Evolutionary conservation across 1,140 invertebrate genomes (phyloP), one percentile per base, ranked within the genome.

Genomic region (Heliconius himera): DNA sequence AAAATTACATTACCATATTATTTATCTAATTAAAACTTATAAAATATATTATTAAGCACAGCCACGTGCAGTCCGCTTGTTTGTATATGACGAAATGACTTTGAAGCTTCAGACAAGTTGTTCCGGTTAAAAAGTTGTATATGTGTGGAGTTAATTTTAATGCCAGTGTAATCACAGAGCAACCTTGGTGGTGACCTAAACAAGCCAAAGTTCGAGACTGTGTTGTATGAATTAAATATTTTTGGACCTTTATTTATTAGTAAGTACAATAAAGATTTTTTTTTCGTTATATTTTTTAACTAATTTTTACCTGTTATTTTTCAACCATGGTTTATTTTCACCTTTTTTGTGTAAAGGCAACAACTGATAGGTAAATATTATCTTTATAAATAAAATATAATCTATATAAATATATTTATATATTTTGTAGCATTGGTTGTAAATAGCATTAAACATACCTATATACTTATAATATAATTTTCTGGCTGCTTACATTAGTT

Each of bases 91-190:
- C 70, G 79, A 78, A 29, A 77, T 70, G 56, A 76, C 78, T 84
- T 80, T 81, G 80, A 78, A 84, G 72, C 60, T 84, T 81, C 76
- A 80, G 78, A 70, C 90, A 91, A 91, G 89, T 91, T 78, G 89
- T 91, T 91, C 89, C 72, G 46, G 66, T 78, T 46, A 56, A 70
- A 70, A 81, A 60, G 38, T 18, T 56, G 26, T 71, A 54, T 29
- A 73, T 54, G 8, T 54, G 46, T 70, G 36, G 11, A 81, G 70
- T 29, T 71, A 78, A 74, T 77, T 46, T n/a, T 73, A 70, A 77
- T 77, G 73, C 22, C 38, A 33, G 54, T 38, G 75, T 81, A 77
- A 81, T 70, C 71, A 72, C 51, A 66, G 60, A 51, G 33, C 33
- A 72, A 72, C 80, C 78, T 80, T 82, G 80, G 76, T 20, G 76